Conservation (phyloP, 2,797 vertebrate species). For the Enteromius viviparus region DNA sequence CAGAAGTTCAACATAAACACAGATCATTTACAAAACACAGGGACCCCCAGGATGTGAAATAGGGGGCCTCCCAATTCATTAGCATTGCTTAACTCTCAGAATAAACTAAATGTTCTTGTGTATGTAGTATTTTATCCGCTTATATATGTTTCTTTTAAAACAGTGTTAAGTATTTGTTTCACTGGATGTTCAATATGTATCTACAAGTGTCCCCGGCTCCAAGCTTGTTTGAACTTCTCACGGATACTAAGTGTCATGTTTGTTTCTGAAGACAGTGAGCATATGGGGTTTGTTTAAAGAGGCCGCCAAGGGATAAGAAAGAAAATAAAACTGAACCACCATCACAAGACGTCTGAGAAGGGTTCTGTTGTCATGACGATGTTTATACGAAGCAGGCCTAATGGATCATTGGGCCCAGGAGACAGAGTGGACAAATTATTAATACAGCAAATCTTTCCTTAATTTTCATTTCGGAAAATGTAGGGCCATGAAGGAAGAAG, state of each 20-base stretch:
- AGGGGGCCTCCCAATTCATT: background rate
- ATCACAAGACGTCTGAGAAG: conserved; percentile 33
- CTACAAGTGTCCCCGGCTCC: conserved; percentile 7
- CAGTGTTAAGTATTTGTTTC: conserved; percentile 12
- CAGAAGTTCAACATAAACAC: conserved; percentile 30
- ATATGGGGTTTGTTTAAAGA: conserved; percentile 74
- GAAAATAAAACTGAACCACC: conserved; percentile 10
- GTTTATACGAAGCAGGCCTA: conserved; percentile 47
- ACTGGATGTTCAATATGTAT: background rate
- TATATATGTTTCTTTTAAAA: background rate
- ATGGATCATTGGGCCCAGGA: conserved; percentile 25
- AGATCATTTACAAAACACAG: conserved; percentile 22
- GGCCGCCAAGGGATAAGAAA: conserved; percentile 58
- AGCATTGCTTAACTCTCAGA: background rate
- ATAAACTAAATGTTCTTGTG: background rate
- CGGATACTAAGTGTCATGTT: conserved; percentile 63
- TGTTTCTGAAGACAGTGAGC: conserved; percentile 74
- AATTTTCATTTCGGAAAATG: conserved; percentile 48
- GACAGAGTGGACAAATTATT: conserved; percentile 10
- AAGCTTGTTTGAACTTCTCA: conserved; percentile 65
- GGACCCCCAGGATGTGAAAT: background rate
- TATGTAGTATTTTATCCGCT: background rate
- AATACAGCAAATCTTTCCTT: conserved; percentile 30
- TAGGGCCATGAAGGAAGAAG: conserved; percentile 8
- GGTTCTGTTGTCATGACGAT: conserved; percentile 49